Evolutionary conservation across 2,888 invertebrate genomes (phyloP), one percentile per base, ranked within the genome.

Genomic region (Metopia argyrocephala): DNA sequence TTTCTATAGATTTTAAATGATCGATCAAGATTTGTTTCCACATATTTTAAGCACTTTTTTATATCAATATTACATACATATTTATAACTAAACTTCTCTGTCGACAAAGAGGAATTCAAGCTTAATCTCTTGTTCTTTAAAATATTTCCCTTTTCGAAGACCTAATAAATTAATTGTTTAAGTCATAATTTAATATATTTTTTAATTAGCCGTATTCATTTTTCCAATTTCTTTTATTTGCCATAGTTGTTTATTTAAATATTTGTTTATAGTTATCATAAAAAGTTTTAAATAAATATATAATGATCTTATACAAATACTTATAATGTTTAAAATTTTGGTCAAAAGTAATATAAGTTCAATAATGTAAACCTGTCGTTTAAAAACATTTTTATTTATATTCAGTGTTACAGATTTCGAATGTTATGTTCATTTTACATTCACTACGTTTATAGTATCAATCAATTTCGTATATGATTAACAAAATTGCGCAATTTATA

Each of bases 211-310:
- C n/a, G 9, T n/a, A n/a, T 20, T 25, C 3, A 46, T n/a, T 25
- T 62, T 50, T 7, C 18, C 18, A 4, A 31, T 68, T 59, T 52
- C 66, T 66, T 28, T 73, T 52, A 54, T 69, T 74, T 52, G 79
- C 64, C 79, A 75, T 79, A 65, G 79, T 79, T 70, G 59, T 65
- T 50, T 52, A 69, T 79, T 59, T 62, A 2, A 50, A 65, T 45
- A 64, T 38, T 12, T 12, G 31, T 31, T 9, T 12, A 31, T 31
- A 31, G 7, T 38, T 38, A 38, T 38, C 38, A 38, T 38, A 12
- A 38, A 38, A 38, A 38, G 38, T 38, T 38, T 6, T 15, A 38
- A 38, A 38, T 38, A 38, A 38, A 38, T 38, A 4, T 15, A 12
- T 12, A 12, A 38, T 38, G 15, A 38, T 38, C 15, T 12, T 38